Evolutionary conservation across 1,140 invertebrate genomes (phyloP), one percentile per base, ranked within the genome.

Genomic region (Leptoteleia sp.): DNA sequence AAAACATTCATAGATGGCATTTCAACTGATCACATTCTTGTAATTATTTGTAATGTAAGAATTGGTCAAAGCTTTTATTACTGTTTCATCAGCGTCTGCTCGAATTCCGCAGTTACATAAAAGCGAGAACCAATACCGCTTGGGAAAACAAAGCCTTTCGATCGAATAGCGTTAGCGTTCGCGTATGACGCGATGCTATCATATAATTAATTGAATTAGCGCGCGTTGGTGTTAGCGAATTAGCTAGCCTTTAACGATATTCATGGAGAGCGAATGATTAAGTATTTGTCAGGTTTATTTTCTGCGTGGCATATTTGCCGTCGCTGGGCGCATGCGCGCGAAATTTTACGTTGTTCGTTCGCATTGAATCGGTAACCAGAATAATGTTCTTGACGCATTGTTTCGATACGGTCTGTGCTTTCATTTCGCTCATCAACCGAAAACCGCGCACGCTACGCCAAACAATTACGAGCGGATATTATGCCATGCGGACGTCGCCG

Each of bases 391-490:
- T n/a, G n/a, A n/a, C n/a, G n/a, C n/a, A n/a, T n/a, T n/a, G n/a
- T 85, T 82, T 73, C 57, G 57, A 72, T 62, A 76, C 29, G 54
- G 64, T 71, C 38, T 48, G 50, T 40, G 67, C 76, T 83, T 82
- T 82, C 77, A 81, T 67, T 78, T 65, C 55, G 50, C 43, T 81
- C 76, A 76, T 76, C 79, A 82, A 77, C 57, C 67, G 83, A 80
- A 84, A 87, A 84, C 81, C 76, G 73, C 64, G 73, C 61, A 77
- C 62, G 72, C 64, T 76, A 65, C 71, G 64, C 76, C 78, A 79
- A 85, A 81, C 82, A 86, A 85, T 85, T 85, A 84, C 72, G 45
- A 55, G 40, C 76, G 76, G 68, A 78, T 78, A 78, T 79, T 79
- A 64, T 68, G 68, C 76, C 42, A 71, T 61, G 50, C 55, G 68